These are phyloP conservation scores for Petrophora chlorosata DNA, from an alignment of 2,888 invertebrate genomes.

Conservation along the genomic window DNA sequence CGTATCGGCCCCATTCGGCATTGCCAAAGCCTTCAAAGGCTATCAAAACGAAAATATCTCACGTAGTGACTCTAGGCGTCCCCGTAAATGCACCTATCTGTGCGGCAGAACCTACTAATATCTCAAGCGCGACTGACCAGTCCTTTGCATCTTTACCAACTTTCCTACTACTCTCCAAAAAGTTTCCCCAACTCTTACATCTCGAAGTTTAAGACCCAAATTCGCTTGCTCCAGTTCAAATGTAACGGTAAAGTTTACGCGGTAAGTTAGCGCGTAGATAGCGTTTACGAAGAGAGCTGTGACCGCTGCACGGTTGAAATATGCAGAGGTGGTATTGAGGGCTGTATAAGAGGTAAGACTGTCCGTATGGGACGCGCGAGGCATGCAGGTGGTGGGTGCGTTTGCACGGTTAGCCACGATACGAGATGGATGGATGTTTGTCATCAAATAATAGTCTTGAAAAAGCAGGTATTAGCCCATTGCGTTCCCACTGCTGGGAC, in stretches of 20 bases:
- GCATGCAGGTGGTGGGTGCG: constrained; percentile 53
- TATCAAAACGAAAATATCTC: constrained; percentile 75
- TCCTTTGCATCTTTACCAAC: constrained; percentile 64
- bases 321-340: constrained; percentile 80
- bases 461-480: too few species aligned
- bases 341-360: constrained; percentile 77
- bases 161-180: constrained; percentile 23
- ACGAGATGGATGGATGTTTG: constrained; percentile 18
- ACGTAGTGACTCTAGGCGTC: constrained; percentile 57
- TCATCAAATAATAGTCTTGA: too few species aligned
- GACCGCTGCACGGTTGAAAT: constrained; percentile 75
- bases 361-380: constrained; percentile 64
- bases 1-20: constrained; percentile 30
- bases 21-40: constrained; percentile 59
- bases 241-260: constrained; percentile 37
- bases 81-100: constrained; percentile 74
- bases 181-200: neutral
- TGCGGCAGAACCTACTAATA: constrained; percentile 71
- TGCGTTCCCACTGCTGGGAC: too few species aligned
- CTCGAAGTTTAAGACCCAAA: constrained; percentile 33
- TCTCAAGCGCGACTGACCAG: constrained; percentile 75
- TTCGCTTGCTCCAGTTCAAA: constrained; percentile 24
- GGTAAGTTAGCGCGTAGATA: constrained; percentile 68
- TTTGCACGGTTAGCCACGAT: constrained; percentile 42
- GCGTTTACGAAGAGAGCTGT: constrained; percentile 72